Evolutionary conservation across 1,140 invertebrate species (phyloP), one percentile per base, ranked within the genome.

Genomic region (Drosophila persimilis): DNA sequence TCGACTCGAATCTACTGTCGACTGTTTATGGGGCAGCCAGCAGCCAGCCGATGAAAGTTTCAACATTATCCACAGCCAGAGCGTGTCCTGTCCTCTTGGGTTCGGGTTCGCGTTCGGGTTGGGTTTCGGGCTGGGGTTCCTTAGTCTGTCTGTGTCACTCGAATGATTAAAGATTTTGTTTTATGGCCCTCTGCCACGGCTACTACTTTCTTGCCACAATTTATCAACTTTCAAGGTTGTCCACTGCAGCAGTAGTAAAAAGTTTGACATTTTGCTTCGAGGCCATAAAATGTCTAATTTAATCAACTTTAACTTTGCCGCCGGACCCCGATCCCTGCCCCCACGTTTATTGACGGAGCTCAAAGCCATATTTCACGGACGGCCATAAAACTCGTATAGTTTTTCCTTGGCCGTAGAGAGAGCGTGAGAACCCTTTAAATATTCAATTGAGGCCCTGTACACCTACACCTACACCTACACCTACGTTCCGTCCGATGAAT

Each of bases 151-250:
- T 59, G 60, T 88, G 81, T 86, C 81, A 88, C 81, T 86, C 65
- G 70, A 88, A 88, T 86, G 81, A 88, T 86, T 86, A 81, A 86
- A 88, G 81, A 86, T 88, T 86, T 86, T 58, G 45, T 78, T 85
- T 86, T 88, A 86, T 88, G 83, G 55, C 70, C 58, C 41, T 9
- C 39, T 39, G 35, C 35, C 45, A 6, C 85, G 72, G 63, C 45
- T 65, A 78, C 59, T 77, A 86, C 81, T 75, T 78, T 81, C 69
- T 39, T 81, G 70, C 70, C 24, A 86, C 81, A 86, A 88, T 86
- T 88, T 86, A 86, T 81, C 81, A 86, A 81, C 52, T 67, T 62
- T 81, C 81, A 88, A 86, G 81, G 81, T 67, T 77, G 58, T 60
- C 67, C 72, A 17, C 61, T 65, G 77, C 72, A 72, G 22, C 55